Evolutionary conservation across 2,797 vertebrate genomes (phyloP).

Genomic region (Nannoperca obscura): DNA sequence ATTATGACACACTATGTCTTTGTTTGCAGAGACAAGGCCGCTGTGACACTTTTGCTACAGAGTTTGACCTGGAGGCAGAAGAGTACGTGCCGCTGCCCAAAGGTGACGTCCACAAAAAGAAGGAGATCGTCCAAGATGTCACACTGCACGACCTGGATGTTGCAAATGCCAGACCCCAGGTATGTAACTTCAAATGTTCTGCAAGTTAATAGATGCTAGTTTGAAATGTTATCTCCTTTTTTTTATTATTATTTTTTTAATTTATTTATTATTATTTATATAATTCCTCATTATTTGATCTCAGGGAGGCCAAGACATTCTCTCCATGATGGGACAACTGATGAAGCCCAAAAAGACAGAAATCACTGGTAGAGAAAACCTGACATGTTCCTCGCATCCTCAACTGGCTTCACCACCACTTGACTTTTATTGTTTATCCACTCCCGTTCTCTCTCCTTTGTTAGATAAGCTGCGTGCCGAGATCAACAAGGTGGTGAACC

Average conservation of each 20-base stretch:
- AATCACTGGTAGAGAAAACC: constrained; percentile 90
- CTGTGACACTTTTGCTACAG: constrained; percentile 98
- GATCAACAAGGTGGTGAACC: constrained; percentile 99
- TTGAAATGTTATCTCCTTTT: too few species aligned
- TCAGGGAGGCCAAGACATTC: constrained; percentile 98
- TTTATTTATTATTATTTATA: not conserved
- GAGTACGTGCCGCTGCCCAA: constrained; percentile 99
- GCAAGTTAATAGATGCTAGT: not conserved
- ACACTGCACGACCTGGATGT: constrained; percentile 97
- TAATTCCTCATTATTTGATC: constrained; percentile 33
- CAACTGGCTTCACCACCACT: too few species aligned
- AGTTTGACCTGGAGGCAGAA: constrained; percentile 99
- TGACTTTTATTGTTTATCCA: not conserved
- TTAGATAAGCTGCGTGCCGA: constrained; percentile 96
- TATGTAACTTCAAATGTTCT: constrained; percentile 56
- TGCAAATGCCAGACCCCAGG: constrained; percentile 97
- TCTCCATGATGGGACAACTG: constrained; percentile 99
- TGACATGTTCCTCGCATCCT: not conserved
- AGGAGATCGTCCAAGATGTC: constrained; percentile 99
- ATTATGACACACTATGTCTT: constrained; percentile 7
- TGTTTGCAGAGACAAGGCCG: constrained; percentile 94
- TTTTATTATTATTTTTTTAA: not conserved
- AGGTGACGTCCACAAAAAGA: constrained; percentile 99
- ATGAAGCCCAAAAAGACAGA: constrained; percentile 99
- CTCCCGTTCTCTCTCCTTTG: not conserved